Percentiles rank a stretch among this genome's conserved stretches.
Evolutionary conservation across 2,113 vertebrate species (phyloP).

Genomic region (Rostratula benghalensis): DNA sequence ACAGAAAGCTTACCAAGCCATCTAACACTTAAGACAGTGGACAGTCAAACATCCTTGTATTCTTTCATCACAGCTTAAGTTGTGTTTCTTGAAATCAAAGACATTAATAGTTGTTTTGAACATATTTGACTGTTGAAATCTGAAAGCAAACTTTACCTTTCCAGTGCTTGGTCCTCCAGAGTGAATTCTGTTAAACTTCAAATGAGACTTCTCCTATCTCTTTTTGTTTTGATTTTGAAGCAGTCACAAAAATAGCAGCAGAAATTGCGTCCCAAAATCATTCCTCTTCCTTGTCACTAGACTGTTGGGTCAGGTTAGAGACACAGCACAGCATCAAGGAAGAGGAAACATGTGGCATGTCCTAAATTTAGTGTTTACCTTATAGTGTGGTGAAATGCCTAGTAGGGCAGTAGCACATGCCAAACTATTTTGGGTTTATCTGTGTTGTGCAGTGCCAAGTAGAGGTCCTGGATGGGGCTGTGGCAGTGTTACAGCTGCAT

Average conservation of each 20-base stretch:
- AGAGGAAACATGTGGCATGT: background rate
- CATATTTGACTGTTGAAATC: background rate
- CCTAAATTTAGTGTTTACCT: background rate
- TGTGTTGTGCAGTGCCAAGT: background rate
- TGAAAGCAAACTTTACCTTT: background rate
- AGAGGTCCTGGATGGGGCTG: background rate
- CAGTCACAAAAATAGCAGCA: background rate
- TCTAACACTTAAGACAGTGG: background rate
- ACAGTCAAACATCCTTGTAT: background rate
- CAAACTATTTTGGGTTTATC: background rate
- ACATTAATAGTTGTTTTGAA: background rate
- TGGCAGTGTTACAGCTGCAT: background rate
- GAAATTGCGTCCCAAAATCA: background rate
- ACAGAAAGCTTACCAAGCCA: background rate
- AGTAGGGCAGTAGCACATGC: background rate
- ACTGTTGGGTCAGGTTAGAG: background rate
- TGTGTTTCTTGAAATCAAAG: background rate
- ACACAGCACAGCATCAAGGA: background rate
- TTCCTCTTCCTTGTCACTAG: background rate
- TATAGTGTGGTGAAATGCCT: background rate
- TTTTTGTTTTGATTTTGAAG: background rate
- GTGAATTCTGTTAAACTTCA: background rate
- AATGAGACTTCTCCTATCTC: background rate
- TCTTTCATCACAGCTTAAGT: background rate
- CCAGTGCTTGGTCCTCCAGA: background rate